phyloP scores from a whole-genome alignment of 2,113 vertebrate species.

The Sminthopsis crassicaudata region DNA sequence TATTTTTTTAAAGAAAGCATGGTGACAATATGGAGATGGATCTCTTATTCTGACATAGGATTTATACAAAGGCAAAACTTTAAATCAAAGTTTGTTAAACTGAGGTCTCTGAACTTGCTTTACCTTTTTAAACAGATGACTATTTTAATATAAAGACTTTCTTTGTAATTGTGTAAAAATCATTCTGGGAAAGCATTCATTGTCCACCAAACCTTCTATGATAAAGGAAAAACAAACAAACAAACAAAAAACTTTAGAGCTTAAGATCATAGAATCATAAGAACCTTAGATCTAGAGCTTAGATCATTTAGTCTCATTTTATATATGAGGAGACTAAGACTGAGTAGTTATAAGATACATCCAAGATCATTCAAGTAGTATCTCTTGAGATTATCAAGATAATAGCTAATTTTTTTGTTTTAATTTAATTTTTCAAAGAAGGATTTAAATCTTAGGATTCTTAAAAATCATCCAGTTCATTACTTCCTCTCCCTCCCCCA shows the following conservation, averaged over 20 bases:
- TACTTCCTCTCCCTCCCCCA: not conserved
- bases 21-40: not conserved
- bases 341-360: not conserved
- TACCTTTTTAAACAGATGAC: not conserved
- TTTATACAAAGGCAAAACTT: not conserved
- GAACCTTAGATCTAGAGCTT: not conserved
- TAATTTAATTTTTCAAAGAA: not conserved
- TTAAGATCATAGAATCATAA: not conserved
- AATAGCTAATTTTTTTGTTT: not conserved
- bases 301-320: not conserved
- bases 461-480: not conserved
- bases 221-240: no score
- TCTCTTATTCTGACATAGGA: not conserved
- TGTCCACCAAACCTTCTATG: not conserved
- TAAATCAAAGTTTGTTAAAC: not conserved
- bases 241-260: not conserved
- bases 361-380: not conserved
- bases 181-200: not conserved
- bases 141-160: not conserved
- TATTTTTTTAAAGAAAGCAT: not conserved
- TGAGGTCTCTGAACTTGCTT: not conserved
- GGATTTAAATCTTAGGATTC: not conserved
- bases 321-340: not conserved
- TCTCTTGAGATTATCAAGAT: not conserved
- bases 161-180: not conserved